Evolutionary conservation across 1,140 invertebrate genomes (phyloP), one percentile per base, ranked within the genome.

Genomic region (Pogonomyrmex barbatus): DNA sequence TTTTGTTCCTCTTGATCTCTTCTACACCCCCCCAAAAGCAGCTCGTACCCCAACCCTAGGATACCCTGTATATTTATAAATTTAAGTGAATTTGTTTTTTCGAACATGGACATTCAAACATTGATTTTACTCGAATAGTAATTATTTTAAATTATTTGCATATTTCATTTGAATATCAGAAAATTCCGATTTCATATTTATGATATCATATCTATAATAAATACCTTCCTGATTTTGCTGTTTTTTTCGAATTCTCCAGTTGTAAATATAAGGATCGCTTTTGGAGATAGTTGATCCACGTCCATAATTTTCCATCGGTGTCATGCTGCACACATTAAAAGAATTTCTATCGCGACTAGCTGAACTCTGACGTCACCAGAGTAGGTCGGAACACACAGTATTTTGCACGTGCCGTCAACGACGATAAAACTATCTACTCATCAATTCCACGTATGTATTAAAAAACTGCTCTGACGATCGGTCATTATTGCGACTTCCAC

Each of bases 201-300:
- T 4, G 12, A n/a, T 1, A 8, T 36, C 17, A 24, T 52, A 39
- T 2, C 8, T 36, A 12, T 71, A 36, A 14, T 36, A 91, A 24
- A 24, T 24, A 24, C 79, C 88, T 87, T 91, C 87, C 54, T 65
- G n/a, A 1, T 65, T 58, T 58, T 71, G 36, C 58, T 89, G 89
- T 86, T 91, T 90, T 0, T 85, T 17, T 45, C 8, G 24, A 6
- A 24, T 75, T 63, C 73, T 88, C 92, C 90, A 91, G 33, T 85
- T 88, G 68, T 36, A 84, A 33, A 87, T 63, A 58, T 89, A 91
- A 30, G 88, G 87, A 89, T 92, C 91, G 63, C 85, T 91, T 4
- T 68, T 68, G 17, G 87, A 63, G n/a, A 87, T 12, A 50, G 65
- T 52, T 5, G 73, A n/a, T 39, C 71, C 33, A 2, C 89, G 71